Percentiles rank a stretch among this genome's conserved stretches.
Evolutionary conservation across 2,113 vertebrate species (phyloP).

Genomic region (Corvus hawaiiensis): DNA sequence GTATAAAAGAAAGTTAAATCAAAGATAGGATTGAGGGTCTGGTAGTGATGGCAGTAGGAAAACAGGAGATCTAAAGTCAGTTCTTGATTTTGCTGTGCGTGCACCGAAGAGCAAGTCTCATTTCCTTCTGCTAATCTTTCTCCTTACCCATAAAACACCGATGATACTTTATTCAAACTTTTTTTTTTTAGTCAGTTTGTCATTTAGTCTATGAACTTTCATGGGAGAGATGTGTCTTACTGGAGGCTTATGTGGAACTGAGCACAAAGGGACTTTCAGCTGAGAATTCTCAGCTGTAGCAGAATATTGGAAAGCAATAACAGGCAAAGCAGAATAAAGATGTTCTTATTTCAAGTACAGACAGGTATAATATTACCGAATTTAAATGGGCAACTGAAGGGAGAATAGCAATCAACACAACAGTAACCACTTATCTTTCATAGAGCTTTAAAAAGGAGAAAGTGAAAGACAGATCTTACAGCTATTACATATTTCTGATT

Average conservation of each 20-base stretch:
- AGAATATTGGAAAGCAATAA: background rate
- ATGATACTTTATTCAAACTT: background rate
- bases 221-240: accelerated
- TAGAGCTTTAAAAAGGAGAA: background rate
- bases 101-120: background rate
- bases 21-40: slow-evolving; percentile 22
- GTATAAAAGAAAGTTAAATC: slow-evolving; percentile 22
- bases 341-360: background rate
- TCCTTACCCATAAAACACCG: background rate
- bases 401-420: background rate
- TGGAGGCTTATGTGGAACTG: background rate
- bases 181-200: background rate
- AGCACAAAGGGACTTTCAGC: background rate
- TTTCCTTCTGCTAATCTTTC: background rate
- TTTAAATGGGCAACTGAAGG: background rate
- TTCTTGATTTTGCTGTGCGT: background rate
- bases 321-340: background rate
- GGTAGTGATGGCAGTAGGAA: background rate
- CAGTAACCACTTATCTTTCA: background rate
- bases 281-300: background rate
- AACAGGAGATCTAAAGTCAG: background rate
- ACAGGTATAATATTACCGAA: background rate
- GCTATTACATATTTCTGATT: background rate
- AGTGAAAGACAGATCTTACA: background rate
- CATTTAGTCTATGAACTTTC: background rate